phyloP scores from a whole-genome alignment of 23 tunicate genomes.

The Diplosoma virens region DNA sequence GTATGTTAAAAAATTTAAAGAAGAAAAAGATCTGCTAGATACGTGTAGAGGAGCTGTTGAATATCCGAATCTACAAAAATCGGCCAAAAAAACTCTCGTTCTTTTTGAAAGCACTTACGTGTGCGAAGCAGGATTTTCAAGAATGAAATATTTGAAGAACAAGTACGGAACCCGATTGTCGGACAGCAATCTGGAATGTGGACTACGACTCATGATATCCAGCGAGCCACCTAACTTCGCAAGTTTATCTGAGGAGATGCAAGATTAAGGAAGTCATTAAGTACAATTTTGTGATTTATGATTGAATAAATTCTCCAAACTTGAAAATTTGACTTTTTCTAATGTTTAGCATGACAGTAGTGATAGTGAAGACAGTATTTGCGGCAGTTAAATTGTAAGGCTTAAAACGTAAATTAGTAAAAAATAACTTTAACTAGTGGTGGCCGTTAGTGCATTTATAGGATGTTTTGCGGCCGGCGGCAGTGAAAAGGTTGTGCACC shows the following conservation, averaged over 20 bases:
- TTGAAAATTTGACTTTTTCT: background rate
- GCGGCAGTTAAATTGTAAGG: background rate
- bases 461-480: too few relatives aligned
- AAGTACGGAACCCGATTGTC: constrained; percentile 22
- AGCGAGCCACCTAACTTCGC: constrained; percentile 31
- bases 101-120: constrained; percentile 54
- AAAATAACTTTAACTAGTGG: too few relatives aligned
- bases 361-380: too few relatives aligned
- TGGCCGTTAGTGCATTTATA: too few relatives aligned
- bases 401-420: background rate
- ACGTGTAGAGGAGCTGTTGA: constrained; percentile 21
- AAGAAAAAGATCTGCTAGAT: constrained; percentile 30
- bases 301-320: too few relatives aligned
- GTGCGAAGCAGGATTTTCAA: constrained; percentile 45
- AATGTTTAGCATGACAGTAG: background rate
- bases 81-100: constrained; percentile 38
- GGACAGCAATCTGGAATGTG: constrained; percentile 26
- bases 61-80: constrained; percentile 29
- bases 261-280: constrained; percentile 34
- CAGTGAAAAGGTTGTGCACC: too few relatives aligned
- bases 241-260: constrained; percentile 9
- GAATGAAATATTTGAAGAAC: constrained; percentile 25
- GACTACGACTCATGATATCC: constrained; percentile 36
- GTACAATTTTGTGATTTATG: background rate
- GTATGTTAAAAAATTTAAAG: constrained; percentile 34